Conservation (phyloP, 64 coral and sea anemone genomes). For the Porites australiensis region DNA sequence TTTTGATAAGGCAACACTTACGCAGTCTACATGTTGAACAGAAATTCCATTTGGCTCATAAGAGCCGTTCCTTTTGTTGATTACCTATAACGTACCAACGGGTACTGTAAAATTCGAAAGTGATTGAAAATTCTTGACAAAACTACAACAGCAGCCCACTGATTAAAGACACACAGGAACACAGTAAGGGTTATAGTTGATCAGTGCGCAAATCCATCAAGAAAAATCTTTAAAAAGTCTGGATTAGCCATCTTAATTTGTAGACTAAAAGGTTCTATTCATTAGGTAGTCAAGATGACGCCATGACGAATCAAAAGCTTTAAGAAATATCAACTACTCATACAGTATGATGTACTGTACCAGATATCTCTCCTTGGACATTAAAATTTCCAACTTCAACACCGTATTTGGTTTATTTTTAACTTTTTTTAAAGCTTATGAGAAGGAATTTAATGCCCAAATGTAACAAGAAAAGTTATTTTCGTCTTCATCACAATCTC, state of each 20-base stretch:
- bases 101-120: neutral
- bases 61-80: conserved; percentile 12
- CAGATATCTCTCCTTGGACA: neutral
- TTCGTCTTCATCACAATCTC: neutral
- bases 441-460: no score
- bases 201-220: neutral
- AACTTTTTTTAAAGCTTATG: no score
- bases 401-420: no score
- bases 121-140: conserved; percentile 4
- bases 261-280: neutral
- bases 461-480: no score
- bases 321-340: neutral
- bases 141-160: neutral
- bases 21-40: neutral
- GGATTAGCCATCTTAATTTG: neutral
- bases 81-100: conserved; percentile 13
- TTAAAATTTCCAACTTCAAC: no score
- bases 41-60: neutral
- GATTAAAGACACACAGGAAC: neutral
- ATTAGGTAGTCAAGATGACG: conserved; percentile 2
- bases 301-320: neutral
- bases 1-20: neutral
- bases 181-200: neutral
- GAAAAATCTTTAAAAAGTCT: neutral
- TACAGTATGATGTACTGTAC: neutral